Percentiles rank a stretch among this genome's conserved stretches.
Conservation (phyloP, 1,140 invertebrate genomes). For the Drosophila virilis region DNA sequence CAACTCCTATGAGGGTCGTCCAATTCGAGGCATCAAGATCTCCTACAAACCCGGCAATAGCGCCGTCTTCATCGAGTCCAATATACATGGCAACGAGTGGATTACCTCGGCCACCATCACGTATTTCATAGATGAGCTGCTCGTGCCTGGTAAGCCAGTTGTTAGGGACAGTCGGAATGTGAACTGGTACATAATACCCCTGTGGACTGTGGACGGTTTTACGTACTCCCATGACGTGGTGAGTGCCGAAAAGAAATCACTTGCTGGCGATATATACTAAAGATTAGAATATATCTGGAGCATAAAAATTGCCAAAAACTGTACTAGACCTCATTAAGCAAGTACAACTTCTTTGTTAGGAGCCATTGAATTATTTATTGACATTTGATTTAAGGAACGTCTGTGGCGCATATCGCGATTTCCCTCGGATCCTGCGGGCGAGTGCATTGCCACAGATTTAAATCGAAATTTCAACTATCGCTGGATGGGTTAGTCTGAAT, state of each 20-base stretch:
- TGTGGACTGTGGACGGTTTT: constrained; percentile 90
- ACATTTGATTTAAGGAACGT: constrained; percentile 82
- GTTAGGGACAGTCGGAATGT: constrained; percentile 85
- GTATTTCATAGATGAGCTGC: constrained; percentile 86
- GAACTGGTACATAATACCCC: constrained; percentile 90
- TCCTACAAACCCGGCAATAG: constrained; percentile 76
- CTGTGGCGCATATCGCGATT: constrained; percentile 89
- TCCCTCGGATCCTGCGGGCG: constrained; percentile 66
- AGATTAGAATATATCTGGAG: constrained; percentile 22
- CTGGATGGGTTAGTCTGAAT: constrained; percentile 86
- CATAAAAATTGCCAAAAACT: background rate
- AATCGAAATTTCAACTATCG: constrained; percentile 89
- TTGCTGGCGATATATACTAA: background rate
- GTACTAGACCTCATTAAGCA: background rate
- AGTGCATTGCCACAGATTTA: constrained; percentile 87
- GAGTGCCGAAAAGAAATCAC: constrained; percentile 38
- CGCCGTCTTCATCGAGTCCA: constrained; percentile 85
- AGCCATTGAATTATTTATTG: background rate
- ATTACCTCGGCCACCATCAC: constrained; percentile 87
- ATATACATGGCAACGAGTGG: constrained; percentile 89
- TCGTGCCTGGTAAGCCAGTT: constrained; percentile 85
- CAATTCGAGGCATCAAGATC: constrained; percentile 76
- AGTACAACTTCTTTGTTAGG: constrained; percentile 11
- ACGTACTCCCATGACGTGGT: constrained; percentile 85
- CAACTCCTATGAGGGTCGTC: constrained; percentile 77